These are phyloP conservation scores for Poeciliopsis infans DNA, from an alignment of 2,797 vertebrate species.

Conservation along the genomic window DNA sequence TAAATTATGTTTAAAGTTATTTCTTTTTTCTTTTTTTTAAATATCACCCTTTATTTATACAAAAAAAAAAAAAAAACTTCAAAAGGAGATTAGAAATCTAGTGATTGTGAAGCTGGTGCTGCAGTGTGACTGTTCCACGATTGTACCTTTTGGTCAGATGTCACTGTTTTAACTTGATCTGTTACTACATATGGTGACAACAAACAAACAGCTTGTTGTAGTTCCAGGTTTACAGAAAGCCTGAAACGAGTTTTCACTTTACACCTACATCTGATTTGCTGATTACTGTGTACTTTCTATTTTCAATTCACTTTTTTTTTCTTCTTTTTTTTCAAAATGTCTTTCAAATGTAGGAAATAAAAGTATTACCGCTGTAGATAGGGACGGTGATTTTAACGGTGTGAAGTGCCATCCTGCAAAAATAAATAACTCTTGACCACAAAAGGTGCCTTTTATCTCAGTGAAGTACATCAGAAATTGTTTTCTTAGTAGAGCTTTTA, in stretches of 20 bases:
- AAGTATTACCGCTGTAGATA: neutral
- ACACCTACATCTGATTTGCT: neutral
- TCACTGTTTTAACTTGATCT: neutral
- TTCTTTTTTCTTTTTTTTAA: neutral
- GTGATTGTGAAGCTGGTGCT: neutral
- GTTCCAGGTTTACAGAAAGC: neutral
- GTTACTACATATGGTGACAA: neutral
- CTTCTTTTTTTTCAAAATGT: neutral
- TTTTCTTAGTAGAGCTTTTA: conserved; percentile 1
- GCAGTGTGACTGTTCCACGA: neutral
- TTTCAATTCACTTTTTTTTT: neutral
- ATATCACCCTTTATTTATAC: neutral
- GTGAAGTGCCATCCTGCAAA: neutral
- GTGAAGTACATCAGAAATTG: neutral
- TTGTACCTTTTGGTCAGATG: neutral
- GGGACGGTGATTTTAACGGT: neutral
- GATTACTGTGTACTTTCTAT: neutral
- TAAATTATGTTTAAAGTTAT: neutral
- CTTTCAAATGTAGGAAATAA: neutral
- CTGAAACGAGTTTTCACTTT: conserved; percentile 2
- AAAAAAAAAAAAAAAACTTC: neutral
- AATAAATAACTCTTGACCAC: conserved; percentile 1
- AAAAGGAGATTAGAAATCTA: neutral
- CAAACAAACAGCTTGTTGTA: neutral
- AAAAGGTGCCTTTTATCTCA: conserved; percentile 1